phyloP scores from a whole-genome alignment of 2,113 vertebrate species.

The Indicator maculatus region DNA sequence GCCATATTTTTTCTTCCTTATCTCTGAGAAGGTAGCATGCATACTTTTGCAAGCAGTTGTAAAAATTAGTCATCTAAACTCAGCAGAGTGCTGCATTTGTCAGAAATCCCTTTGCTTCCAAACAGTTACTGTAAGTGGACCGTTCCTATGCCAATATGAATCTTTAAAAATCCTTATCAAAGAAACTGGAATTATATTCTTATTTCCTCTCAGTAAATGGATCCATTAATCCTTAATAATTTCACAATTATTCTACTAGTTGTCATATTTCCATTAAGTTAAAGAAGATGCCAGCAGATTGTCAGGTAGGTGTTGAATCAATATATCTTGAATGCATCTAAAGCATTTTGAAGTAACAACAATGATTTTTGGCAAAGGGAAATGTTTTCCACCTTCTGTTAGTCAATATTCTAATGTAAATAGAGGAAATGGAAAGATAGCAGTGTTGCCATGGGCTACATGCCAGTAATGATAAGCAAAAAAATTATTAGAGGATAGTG shows the following conservation, averaged over 20 bases:
- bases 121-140: not conserved
- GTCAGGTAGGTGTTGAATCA: not conserved
- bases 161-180: slow-evolving; percentile 13
- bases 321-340: not conserved
- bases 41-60: not conserved
- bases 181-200: slow-evolving; percentile 28
- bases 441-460: not conserved
- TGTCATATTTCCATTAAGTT: not conserved
- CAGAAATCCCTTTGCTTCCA: slow-evolving; percentile 7
- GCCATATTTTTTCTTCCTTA: not conserved
- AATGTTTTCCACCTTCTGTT: not conserved
- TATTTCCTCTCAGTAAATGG: not conserved
- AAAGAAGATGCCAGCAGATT: not conserved
- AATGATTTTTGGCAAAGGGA: not conserved
- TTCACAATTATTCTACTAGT: not conserved
- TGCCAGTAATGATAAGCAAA: not conserved
- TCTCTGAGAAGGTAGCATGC: not conserved
- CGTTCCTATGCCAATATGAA: not conserved
- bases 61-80: not conserved
- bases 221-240: slow-evolving; percentile 28
- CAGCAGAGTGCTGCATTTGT: not conserved
- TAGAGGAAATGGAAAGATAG: not conserved
- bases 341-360: not conserved
- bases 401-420: not conserved
- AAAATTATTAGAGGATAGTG: slow-evolving; percentile 9